Evolutionary conservation across 2,888 invertebrate species (phyloP), one percentile per base, ranked within the genome.

Genomic region (Corythucha ciliata): DNA sequence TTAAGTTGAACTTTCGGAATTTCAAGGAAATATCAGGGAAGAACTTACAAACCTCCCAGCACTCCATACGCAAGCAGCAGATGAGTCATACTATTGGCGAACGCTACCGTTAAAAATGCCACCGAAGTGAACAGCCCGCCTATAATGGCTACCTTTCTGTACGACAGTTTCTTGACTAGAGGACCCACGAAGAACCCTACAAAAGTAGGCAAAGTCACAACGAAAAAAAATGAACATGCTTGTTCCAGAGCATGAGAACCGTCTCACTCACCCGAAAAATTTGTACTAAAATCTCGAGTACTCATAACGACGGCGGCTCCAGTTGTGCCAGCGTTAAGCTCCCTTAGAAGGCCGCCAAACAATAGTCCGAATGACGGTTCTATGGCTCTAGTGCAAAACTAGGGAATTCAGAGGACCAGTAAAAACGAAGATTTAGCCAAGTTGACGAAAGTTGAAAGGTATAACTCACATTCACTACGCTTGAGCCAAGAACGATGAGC

Each of bases 391-490:
- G 85, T 81, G 56, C 83, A 83, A 65, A 86, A 74, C 85, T 85
- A 22, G 8, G 36, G 29, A 41, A 41, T 29, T n/a, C n/a, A n/a
- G n/a, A n/a, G n/a, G n/a, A n/a, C n/a, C n/a, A n/a, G n/a, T n/a
- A n/a, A n/a, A n/a, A n/a, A n/a, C n/a, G n/a, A n/a, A n/a, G n/a
- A n/a, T n/a, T n/a, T n/a, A n/a, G n/a, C n/a, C n/a, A n/a, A n/a
- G n/a, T n/a, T n/a, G n/a, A n/a, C n/a, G n/a, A n/a, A n/a, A n/a
- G n/a, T n/a, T n/a, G n/a, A n/a, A n/a, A n/a, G n/a, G n/a, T n/a
- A n/a, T n/a, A n/a, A 80, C 84, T 83, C 70, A 88, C 86, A 72
- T 85, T 87, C 62, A 86, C 82, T 67, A 87, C 72, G 67, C 84
- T 83, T 65, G 86, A 84, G 61, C 87, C 87, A 57, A 87, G 70